phyloP scores from a whole-genome alignment of 2,113 vertebrate species.

The Oceanodroma tethys region DNA sequence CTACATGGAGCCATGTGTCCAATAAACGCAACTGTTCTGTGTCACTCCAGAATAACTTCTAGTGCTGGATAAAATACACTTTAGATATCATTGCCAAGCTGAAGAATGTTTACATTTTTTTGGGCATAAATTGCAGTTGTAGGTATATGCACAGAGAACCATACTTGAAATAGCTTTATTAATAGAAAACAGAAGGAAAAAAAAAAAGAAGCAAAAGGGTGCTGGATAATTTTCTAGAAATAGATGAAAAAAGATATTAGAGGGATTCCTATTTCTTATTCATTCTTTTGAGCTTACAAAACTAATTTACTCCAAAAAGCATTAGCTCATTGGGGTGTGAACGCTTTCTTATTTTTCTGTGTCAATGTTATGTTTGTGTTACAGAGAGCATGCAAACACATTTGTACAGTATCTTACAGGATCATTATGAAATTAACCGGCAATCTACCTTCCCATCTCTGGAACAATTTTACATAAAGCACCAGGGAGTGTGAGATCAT shows the following conservation, averaged over 20 bases:
- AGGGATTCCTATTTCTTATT: neutral
- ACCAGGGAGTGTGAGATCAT: neutral
- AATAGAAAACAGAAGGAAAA: neutral
- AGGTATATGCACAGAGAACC: neutral
- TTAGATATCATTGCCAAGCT: neutral
- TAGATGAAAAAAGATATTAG: neutral
- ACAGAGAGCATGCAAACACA: neutral
- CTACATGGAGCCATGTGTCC: neutral
- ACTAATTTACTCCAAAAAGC: neutral
- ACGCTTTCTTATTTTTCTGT: neutral
- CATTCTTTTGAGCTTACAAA: neutral
- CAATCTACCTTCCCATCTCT: neutral
- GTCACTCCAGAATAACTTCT: neutral
- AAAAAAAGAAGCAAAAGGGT: neutral
- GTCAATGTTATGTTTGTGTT: neutral
- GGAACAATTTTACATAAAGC: neutral
- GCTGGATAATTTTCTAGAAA: neutral
- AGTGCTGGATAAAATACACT: neutral
- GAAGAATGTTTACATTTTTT: neutral
- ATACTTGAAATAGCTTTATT: neutral
- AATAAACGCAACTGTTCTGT: neutral
- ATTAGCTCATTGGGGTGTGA: neutral
- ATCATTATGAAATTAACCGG: neutral
- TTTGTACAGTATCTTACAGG: neutral
- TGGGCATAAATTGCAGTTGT: neutral